These are phyloP conservation scores for Halcyon badia DNA, from an alignment of 2,797 vertebrate genomes.

Conservation along the genomic window DNA sequence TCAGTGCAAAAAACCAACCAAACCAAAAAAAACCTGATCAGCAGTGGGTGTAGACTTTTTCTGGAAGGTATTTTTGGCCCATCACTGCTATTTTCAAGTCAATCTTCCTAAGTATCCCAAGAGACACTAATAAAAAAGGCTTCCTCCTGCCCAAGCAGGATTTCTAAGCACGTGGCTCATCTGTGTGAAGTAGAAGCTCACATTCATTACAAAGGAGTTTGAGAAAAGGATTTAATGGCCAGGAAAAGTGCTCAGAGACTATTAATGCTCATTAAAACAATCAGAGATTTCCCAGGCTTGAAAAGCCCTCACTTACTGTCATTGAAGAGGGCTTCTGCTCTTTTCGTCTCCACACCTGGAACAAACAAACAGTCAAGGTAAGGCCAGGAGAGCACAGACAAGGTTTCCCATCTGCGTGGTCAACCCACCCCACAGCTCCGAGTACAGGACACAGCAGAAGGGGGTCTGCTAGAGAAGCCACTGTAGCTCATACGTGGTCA, in stretches of 20 bases:
- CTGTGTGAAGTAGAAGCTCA: neutral
- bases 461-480: neutral
- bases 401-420: neutral
- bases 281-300: neutral
- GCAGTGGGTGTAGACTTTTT: neutral
- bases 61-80: neutral
- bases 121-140: neutral
- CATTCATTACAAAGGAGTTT: neutral
- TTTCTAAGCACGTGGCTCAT: neutral
- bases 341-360: slow-evolving; percentile 61
- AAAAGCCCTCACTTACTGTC: slow-evolving; percentile 75
- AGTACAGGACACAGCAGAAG: neutral
- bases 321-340: slow-evolving; percentile 79
- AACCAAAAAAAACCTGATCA: no score
- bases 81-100: neutral
- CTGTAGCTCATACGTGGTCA: neutral
- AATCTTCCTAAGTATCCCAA: neutral
- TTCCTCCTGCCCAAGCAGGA: neutral
- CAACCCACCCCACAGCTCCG: neutral
- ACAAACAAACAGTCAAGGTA: slow-evolving; percentile 31
- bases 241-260: neutral
- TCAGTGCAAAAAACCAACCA: neutral
- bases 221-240: neutral
- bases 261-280: neutral
- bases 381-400: neutral